A percentile compares a stretch with the other conserved stretches of the same genome.
Evolutionary conservation across 1,140 invertebrate species (phyloP).

Genomic region (Drosophila takahashii): DNA sequence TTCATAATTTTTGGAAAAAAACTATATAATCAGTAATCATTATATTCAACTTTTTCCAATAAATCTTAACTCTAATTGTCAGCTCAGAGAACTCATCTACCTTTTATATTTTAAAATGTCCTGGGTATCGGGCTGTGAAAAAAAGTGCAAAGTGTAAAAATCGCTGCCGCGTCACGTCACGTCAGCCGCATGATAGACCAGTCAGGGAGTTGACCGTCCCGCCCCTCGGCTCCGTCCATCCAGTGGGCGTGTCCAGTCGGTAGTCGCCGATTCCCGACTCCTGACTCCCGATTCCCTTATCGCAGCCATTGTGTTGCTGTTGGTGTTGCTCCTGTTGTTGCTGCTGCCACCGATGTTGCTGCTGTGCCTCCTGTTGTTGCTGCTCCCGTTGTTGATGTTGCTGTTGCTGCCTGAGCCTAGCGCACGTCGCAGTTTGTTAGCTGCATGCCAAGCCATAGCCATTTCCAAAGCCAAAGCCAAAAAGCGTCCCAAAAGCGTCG

Average conservation of each 20-base stretch:
- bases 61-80: no score
- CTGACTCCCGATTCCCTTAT: slow-evolving; percentile 49
- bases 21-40: no score
- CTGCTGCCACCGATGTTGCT: slow-evolving; percentile 8
- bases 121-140: slow-evolving; percentile 30
- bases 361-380: slow-evolving; percentile 11
- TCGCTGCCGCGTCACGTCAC: slow-evolving; percentile 71
- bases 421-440: slow-evolving; percentile 71
- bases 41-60: no score
- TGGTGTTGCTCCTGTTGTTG: slow-evolving; percentile 25
- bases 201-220: slow-evolving; percentile 45
- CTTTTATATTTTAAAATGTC: slow-evolving; percentile 10
- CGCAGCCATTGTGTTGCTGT: slow-evolving; percentile 38
- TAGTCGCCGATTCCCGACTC: slow-evolving; percentile 2
- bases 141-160: slow-evolving; percentile 79
- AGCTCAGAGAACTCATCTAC: background rate
- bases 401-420: slow-evolving; percentile 45
- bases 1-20: no score
- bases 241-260: slow-evolving; percentile 44
- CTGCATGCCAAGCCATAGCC: slow-evolving; percentile 41
- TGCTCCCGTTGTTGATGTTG: no score
- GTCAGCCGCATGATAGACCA: slow-evolving; percentile 75
- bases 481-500: slow-evolving; percentile 31
- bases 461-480: background rate
- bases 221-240: background rate